These are phyloP conservation scores for Manis pentadactyla DNA, from an alignment of 2,797 vertebrate genomes.

Conservation along the genomic window DNA sequence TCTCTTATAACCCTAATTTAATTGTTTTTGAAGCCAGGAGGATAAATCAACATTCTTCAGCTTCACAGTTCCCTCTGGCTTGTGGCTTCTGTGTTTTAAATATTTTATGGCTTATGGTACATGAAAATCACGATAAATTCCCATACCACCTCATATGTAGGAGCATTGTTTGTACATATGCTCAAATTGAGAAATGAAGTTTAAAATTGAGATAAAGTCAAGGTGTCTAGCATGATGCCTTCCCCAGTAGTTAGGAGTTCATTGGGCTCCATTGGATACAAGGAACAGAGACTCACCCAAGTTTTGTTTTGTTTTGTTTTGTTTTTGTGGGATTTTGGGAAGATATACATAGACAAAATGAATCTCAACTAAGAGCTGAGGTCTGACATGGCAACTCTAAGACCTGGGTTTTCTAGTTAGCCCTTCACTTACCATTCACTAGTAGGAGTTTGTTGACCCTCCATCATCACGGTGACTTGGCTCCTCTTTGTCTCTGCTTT, in stretches of 20 bases:
- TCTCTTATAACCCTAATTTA: not conserved
- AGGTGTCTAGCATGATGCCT: not conserved
- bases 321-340: not conserved
- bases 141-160: not conserved
- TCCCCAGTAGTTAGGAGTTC: not conserved
- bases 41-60: not conserved
- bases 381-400: not conserved
- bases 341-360: not conserved
- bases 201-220: not conserved
- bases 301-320: not conserved
- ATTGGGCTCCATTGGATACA: not conserved
- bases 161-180: not conserved
- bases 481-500: not conserved
- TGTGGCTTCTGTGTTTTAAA: not conserved
- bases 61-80: not conserved
- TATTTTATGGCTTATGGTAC: not conserved
- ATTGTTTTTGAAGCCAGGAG: constrained; percentile 35
- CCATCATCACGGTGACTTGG: not conserved
- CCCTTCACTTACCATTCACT: not conserved
- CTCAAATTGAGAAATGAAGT: not conserved
- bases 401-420: not conserved
- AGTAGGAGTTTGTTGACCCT: not conserved
- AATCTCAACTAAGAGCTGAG: not conserved
- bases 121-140: not conserved
- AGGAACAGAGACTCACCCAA: not conserved